Conservation (phyloP, 2,888 invertebrate genomes). For the Pasiphila rectangulata region DNA sequence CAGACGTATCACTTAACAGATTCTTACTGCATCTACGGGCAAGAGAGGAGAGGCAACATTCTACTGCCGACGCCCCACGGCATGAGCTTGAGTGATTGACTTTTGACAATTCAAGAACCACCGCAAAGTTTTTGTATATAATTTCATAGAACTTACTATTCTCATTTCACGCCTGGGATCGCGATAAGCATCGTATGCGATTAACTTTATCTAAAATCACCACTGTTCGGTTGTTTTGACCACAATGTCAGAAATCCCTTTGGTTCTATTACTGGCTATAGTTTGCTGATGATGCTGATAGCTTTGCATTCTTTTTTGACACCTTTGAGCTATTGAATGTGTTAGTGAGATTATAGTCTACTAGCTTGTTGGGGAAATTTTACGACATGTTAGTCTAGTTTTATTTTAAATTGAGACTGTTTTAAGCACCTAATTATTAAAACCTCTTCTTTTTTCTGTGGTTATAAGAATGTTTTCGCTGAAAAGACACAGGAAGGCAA, state of each 20-base stretch:
- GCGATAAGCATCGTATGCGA: conserved; percentile 3
- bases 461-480: too few relatives aligned
- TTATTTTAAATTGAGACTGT: too few relatives aligned
- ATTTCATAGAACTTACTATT: conserved; percentile 30
- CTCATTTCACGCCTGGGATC: conserved; percentile 33
- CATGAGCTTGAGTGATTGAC: too few relatives aligned
- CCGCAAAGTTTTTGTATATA: conserved; percentile 12
- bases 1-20: too few relatives aligned
- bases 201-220: conserved; percentile 3
- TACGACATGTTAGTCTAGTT: background rate
- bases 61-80: too few relatives aligned
- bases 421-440: too few relatives aligned
- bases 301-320: conserved; percentile 37
- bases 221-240: conserved; percentile 45
- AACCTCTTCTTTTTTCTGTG: too few relatives aligned
- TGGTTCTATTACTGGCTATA: conserved; percentile 40
- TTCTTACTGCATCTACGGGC: too few relatives aligned
- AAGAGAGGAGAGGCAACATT: too few relatives aligned
- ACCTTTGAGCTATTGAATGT: conserved; percentile 43
- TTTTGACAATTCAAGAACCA: too few relatives aligned
- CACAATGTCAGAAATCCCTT: conserved; percentile 57
- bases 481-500: too few relatives aligned
- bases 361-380: background rate
- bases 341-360: conserved; percentile 31
- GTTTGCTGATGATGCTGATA: conserved; percentile 46